Conservation (phyloP, 2,888 invertebrate genomes). For the Macrosoma leucophasiata region DNA sequence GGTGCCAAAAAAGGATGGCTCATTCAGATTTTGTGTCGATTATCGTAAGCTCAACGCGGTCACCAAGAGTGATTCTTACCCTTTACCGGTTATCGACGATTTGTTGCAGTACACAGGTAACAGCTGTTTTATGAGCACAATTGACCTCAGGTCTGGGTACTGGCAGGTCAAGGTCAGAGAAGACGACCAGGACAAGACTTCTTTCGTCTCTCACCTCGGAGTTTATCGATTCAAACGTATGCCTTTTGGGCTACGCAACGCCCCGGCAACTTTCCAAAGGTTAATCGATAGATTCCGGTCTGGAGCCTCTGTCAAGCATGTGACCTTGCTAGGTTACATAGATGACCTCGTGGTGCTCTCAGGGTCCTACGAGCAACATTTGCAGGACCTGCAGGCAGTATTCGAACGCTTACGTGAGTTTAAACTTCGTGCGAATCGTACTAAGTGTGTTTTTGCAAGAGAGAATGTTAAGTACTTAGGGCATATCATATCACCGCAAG, state of each 20-base stretch:
- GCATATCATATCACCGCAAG: too few species aligned
- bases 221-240: conserved; percentile 31
- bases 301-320: conserved; percentile 20
- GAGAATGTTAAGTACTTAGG: too few species aligned
- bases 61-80: conserved; percentile 10
- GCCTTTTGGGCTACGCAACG: conserved; percentile 35
- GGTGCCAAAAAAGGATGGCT: conserved; percentile 16
- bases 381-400: conserved; percentile 1
- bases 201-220: conserved; percentile 30
- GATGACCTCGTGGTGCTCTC: not conserved
- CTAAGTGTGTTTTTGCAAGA: conserved; percentile 5
- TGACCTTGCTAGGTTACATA: conserved; percentile 19
- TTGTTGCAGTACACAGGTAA: conserved; percentile 1
- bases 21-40: conserved; percentile 15
- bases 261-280: conserved; percentile 33
- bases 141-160: conserved; percentile 38
- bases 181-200: conserved; percentile 29
- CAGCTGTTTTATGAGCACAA: conserved; percentile 28
- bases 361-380: not conserved
- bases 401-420: not conserved
- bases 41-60: conserved; percentile 18
- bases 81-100: conserved; percentile 1
- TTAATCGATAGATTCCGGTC: conserved; percentile 17
- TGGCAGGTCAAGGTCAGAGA: conserved; percentile 31
- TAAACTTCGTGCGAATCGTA: conserved; percentile 2